Conservation (phyloP, 2,797 vertebrate species). For the Tamandua tetradactyla region DNA sequence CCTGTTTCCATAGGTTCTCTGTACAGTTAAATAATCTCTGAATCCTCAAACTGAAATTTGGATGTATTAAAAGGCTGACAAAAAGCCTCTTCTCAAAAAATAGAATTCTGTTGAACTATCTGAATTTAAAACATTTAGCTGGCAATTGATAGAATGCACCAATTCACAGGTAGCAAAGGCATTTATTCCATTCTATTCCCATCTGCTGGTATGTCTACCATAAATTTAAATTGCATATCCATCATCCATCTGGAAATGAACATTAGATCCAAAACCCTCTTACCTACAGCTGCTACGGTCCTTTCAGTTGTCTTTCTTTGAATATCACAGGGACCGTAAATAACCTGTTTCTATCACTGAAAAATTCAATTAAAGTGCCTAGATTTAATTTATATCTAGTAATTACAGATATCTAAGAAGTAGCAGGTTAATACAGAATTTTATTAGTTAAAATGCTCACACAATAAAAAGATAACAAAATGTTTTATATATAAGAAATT, state of each 20-base stretch:
- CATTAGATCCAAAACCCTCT: conserved; percentile 54
- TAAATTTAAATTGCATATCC: conserved; percentile 75
- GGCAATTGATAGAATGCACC: conserved; percentile 68
- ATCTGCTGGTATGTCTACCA: conserved; percentile 63
- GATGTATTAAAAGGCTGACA: conserved; percentile 75
- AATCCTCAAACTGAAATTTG: background rate
- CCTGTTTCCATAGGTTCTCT: conserved; percentile 49
- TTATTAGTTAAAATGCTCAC: background rate
- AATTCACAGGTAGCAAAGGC: conserved; percentile 69
- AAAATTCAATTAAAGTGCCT: background rate
- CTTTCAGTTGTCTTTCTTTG: conserved; percentile 40
- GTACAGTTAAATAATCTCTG: conserved; percentile 50
- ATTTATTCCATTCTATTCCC: conserved; percentile 70
- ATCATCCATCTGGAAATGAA: conserved; percentile 68
- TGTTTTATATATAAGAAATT: background rate
- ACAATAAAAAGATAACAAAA: background rate
- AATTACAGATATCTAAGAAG: background rate
- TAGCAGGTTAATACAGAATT: background rate
- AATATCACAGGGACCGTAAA: conserved; percentile 55
- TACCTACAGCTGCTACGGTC: conserved; percentile 33
- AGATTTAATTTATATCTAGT: background rate
- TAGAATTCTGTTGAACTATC: conserved; percentile 77
- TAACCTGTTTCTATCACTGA: conserved; percentile 33
- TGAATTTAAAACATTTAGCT: conserved; percentile 75
- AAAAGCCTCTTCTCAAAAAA: conserved; percentile 74